These are phyloP conservation scores for Drosophila sproati DNA, from an alignment of 1,140 invertebrate species.

Conservation along the genomic window DNA sequence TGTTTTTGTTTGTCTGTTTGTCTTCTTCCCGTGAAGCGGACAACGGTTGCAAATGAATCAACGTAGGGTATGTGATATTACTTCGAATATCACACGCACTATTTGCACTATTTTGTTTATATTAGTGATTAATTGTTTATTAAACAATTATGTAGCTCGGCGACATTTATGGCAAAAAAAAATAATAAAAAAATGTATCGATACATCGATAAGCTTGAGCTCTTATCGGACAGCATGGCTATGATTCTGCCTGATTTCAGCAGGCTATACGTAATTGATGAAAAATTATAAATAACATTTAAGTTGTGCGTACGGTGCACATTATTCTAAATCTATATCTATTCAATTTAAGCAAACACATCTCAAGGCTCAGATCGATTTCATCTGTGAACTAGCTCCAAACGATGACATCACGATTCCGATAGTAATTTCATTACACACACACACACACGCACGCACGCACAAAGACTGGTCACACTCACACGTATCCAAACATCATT, in stretches of 20 bases:
- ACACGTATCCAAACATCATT: conserved; percentile 16
- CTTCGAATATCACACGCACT: conserved; percentile 38
- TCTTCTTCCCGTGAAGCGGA: conserved; percentile 1
- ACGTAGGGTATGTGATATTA: conserved; percentile 21
- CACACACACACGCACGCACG: not conserved
- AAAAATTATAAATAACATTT: not conserved
- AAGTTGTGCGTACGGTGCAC: not conserved
- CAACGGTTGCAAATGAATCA: conserved; percentile 5
- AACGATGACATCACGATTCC: conserved; percentile 42
- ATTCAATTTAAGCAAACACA: not conserved
- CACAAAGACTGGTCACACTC: not conserved
- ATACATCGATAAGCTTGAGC: conserved; percentile 39
- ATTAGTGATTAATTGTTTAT: conserved; percentile 81
- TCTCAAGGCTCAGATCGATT: not conserved
- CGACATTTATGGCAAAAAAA: conserved; percentile 43
- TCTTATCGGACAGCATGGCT: conserved; percentile 16
- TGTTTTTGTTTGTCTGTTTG: conserved; percentile 28
- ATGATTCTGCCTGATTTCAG: conserved; percentile 3
- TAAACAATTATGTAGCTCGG: conserved; percentile 74
- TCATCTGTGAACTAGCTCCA: conserved; percentile 25
- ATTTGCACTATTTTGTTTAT: conserved; percentile 72
- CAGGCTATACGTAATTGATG: not conserved
- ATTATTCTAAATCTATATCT: not conserved
- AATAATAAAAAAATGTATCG: conserved; percentile 35
- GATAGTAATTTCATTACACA: conserved; percentile 30